Evolutionary conservation across 2,888 invertebrate genomes (phyloP), one percentile per base, ranked within the genome.

Genomic region (Prenolepis imparis): DNA sequence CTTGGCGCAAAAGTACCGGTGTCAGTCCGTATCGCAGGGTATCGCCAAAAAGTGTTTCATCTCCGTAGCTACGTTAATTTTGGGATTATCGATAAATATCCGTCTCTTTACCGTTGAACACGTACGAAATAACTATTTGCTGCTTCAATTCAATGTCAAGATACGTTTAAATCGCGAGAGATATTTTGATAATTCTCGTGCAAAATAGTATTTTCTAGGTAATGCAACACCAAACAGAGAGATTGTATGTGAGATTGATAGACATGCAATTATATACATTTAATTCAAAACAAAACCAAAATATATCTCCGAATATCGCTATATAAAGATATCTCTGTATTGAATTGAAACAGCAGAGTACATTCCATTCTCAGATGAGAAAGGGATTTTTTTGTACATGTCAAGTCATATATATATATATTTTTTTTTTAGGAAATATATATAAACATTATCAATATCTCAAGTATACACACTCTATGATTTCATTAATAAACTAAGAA

Each of bases 1-100:
- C 70, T 78, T 70, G 72, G 59, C 44, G 59, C 44, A 80, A 80
- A 72, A 80, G 59, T 72, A 55, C 72, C 59, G 59, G 59, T 67
- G 57, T 72, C 72, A 59, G 72, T 57, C 11, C 41, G 41, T 59
- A 36, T 36, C 44, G 18, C 18, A 21, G 36, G 5, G 28, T 36
- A 24, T 24, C 57, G 41, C 41, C 44, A 55, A 70, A 72, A 80
- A 80, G 44, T n/a, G 6, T n/a, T 80, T 72, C 1, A n/a, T 32
- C 36, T 6, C 36, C 28, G 9, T 15, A 39, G 44, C 15, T 15
- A 52, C 11, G 36, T 18, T 28, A 6, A 18, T 21, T 48, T 11
- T 24, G 12, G 11, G 0, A 44, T 48, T 66, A 24, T 70, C 2
- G n/a, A 36, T 9, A 59, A 24, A 57, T 15, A 24, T 55, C 15